These are phyloP conservation scores for Aphodius sticticus DNA, from an alignment of 2,888 invertebrate species.

Conservation along the genomic window DNA sequence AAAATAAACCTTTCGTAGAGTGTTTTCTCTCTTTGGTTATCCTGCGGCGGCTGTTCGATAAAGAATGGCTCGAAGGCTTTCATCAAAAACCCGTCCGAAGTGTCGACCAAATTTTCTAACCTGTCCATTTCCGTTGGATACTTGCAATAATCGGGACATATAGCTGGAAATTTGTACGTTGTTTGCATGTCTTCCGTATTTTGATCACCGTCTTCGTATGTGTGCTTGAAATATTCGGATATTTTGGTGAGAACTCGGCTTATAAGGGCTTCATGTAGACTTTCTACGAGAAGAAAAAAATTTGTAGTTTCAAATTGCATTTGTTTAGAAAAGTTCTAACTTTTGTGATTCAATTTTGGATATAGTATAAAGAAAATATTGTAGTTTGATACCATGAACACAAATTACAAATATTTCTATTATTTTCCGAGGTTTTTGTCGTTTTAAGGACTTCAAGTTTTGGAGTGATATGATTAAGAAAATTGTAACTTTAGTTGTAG, in stretches of 20 bases:
- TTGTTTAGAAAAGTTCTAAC: too few relatives aligned
- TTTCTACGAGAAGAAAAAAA: slow-evolving; percentile 44
- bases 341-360: too few relatives aligned
- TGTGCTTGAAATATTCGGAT: slow-evolving; percentile 41
- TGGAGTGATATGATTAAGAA: too few relatives aligned
- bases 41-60: slow-evolving; percentile 29
- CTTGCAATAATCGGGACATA: slow-evolving; percentile 47
- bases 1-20: slow-evolving; percentile 47
- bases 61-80: slow-evolving; percentile 60
- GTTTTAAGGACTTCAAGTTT: too few relatives aligned
- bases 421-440: too few relatives aligned
- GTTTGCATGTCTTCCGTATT: slow-evolving; percentile 25
- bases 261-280: slow-evolving; percentile 54
- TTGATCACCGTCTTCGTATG: slow-evolving; percentile 21
- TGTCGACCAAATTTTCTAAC: slow-evolving; percentile 54
- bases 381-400: too few relatives aligned
- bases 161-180: slow-evolving; percentile 46
- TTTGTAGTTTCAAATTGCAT: not conserved
- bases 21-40: slow-evolving; percentile 33
- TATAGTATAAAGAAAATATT: too few relatives aligned
- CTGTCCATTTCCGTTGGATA: slow-evolving; percentile 52
- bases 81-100: slow-evolving; percentile 58
- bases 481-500: not conserved
- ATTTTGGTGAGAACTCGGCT: slow-evolving; percentile 50
- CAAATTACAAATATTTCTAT: too few relatives aligned